Base-by-base conservation (phyloP, 1,140 invertebrate species). In the Leptinotarsa defecta region DNA sequence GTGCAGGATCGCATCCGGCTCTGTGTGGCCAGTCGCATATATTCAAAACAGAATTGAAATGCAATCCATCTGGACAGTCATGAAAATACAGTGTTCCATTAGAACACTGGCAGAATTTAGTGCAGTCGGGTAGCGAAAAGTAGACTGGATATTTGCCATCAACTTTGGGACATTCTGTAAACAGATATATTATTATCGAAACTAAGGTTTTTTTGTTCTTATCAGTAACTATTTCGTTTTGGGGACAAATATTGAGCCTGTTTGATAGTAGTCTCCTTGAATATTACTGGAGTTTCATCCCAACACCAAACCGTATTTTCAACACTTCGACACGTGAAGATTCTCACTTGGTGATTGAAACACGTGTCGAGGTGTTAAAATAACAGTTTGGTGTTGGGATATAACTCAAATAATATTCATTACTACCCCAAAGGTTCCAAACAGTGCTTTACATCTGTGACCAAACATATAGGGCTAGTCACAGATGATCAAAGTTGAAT, bases 51-150 rank as follows among this genome's bases (percentile, higher is more conserved):
- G 79, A 48, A 74, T 87, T 86, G 65, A 87, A 88, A 22, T 83
- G 75, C 24, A 84, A 71, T 1, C 83, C 84, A 13, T 20, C 71
- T n/a, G 85, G 83, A 75, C 86, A 87, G 11, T 72, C 71, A 52
- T 84, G 81, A 11, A 85, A 78, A 34, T 87, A 83, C 2, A 87
- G 84, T 19, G 79, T 65, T 2, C 88, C 88, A 8, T 82, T 84
- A 1, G 86, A 83, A 76, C 91, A 92, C 48, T 87, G 85, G 79
- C 89, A 91, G 79, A 89, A 92, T 70, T 84, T 87, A 3, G 82
- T 79, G 77, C 91, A 92, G 74, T 89, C 85, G 3, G 79, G 72
- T 74, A 90, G 85, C 0, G 84, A 78, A 19, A 89, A 77, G 2
- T 89, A 83, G 79, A 86, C 86, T 52, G 82, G 81, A 5, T 80